Conservation (phyloP, 2,888 invertebrate genomes). For the Hedya salicella region DNA sequence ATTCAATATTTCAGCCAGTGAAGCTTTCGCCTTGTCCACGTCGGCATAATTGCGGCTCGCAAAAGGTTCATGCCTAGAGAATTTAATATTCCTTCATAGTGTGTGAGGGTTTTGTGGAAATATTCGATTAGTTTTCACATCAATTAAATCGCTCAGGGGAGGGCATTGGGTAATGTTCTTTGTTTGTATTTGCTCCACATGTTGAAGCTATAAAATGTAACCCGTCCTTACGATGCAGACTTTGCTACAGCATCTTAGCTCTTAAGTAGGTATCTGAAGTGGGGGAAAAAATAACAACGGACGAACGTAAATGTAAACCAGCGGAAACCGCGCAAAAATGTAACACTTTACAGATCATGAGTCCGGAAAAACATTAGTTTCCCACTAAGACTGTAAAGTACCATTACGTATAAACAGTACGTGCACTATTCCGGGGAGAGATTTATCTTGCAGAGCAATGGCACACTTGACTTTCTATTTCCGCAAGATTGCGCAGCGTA, state of each 20-base stretch:
- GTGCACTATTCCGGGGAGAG: conserved; percentile 50
- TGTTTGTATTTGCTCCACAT: not conserved
- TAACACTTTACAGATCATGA: conserved; percentile 21
- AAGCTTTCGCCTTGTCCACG: not conserved
- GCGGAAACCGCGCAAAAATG: conserved; percentile 22
- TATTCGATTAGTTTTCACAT: conserved; percentile 1
- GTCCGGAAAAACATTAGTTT: conserved; percentile 43
- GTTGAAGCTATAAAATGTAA: too few species aligned
- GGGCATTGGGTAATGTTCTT: not conserved
- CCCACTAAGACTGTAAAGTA: conserved; percentile 44
- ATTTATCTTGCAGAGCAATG: conserved; percentile 66
- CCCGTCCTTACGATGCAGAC: too few species aligned
- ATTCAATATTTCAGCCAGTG: conserved; percentile 9
- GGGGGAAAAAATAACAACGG: conserved; percentile 15
- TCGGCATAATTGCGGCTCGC: conserved; percentile 6
- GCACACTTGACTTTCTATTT: conserved; percentile 78
- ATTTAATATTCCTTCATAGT: conserved; percentile 5
- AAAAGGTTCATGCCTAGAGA: not conserved
- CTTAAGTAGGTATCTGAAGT: not conserved
- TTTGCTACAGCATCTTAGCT: too few species aligned
- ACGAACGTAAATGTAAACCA: conserved; percentile 23
- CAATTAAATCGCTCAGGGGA: not conserved
- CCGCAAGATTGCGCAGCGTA: conserved; percentile 65
- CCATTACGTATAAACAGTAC: conserved; percentile 46
- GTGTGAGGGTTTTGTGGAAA: not conserved